Percentiles rank a stretch among this genome's conserved stretches.
phyloP scores from a whole-genome alignment of 1,140 invertebrate species.

The Sycophaga agraensis region DNA sequence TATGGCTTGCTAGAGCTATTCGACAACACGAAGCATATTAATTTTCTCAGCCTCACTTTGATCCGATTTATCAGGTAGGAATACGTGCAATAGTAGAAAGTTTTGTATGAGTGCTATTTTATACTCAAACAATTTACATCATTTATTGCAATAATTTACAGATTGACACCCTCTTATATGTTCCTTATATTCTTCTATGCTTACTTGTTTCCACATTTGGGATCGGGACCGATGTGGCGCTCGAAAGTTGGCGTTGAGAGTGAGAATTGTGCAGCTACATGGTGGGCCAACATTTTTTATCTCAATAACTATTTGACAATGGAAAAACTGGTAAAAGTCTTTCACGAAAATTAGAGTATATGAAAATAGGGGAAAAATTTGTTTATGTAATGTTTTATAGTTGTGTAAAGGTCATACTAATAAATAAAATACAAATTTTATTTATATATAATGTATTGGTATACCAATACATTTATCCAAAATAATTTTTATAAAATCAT shows the following conservation, averaged over 20 bases:
- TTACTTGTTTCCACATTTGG: constrained; percentile 40
- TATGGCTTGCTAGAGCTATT: constrained; percentile 43
- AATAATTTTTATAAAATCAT: too few species aligned
- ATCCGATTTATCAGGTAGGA: constrained; percentile 41
- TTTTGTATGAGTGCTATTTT: neutral
- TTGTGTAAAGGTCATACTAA: too few species aligned
- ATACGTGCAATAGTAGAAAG: neutral
- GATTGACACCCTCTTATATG: constrained; percentile 51
- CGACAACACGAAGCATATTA: constrained; percentile 41
- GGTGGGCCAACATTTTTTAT: constrained; percentile 63
- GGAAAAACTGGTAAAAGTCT: constrained; percentile 33
- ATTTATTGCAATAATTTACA: constrained; percentile 14
- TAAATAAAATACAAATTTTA: too few species aligned
- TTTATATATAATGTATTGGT: too few species aligned
- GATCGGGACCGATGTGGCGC: constrained; percentile 47
- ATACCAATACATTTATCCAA: too few species aligned
- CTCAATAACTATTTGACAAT: constrained; percentile 60
- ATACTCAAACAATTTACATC: neutral
- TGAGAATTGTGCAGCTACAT: constrained; percentile 52
- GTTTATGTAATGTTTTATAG: too few species aligned
- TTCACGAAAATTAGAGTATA: neutral
- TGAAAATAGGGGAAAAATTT: too few species aligned
- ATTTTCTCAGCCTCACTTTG: constrained; percentile 33
- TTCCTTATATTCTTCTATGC: constrained; percentile 46
- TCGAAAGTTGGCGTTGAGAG: constrained; percentile 34